Percentiles rank a stretch among this genome's conserved stretches.
Evolutionary conservation across 2,113 vertebrate genomes (phyloP).

Genomic region (Gobius niger): DNA sequence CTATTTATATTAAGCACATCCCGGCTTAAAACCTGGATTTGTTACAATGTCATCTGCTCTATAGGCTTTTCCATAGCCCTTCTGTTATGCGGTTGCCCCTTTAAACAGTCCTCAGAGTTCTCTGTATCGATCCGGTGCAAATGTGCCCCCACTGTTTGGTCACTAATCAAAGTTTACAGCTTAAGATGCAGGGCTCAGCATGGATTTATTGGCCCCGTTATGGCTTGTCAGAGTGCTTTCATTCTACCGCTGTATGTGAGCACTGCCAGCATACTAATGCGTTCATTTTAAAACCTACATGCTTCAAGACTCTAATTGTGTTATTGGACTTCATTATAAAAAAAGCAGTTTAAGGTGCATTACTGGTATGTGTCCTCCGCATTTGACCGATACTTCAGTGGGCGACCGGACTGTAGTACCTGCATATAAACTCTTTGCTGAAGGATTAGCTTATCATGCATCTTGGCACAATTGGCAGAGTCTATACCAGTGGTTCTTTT

Average conservation of each 20-base stretch:
- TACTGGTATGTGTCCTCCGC: no score
- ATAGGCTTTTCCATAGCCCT: background rate
- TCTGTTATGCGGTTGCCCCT: background rate
- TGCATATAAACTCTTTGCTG: no score
- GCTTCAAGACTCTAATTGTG: background rate
- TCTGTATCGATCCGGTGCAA: background rate
- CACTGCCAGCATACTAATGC: background rate
- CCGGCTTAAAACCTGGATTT: background rate
- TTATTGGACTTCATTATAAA: background rate
- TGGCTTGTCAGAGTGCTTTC: slow-evolving; percentile 8
- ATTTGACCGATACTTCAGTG: no score
- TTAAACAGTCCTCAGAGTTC: slow-evolving; percentile 8
- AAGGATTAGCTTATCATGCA: no score
- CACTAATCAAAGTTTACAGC: slow-evolving; percentile 11
- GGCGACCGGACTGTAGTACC: no score
- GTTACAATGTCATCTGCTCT: background rate
- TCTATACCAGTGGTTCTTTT: no score
- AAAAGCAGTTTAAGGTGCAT: no score
- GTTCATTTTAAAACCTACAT: background rate
- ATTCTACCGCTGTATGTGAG: background rate
- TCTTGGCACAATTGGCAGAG: no score
- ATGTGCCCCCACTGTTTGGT: slow-evolving; percentile 9
- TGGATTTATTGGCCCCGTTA: slow-evolving; percentile 5
- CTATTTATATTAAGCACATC: background rate
- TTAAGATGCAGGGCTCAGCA: background rate